These are phyloP conservation scores for Enteromius paludinosus DNA, from an alignment of 2,797 vertebrate species.

Conservation along the genomic window DNA sequence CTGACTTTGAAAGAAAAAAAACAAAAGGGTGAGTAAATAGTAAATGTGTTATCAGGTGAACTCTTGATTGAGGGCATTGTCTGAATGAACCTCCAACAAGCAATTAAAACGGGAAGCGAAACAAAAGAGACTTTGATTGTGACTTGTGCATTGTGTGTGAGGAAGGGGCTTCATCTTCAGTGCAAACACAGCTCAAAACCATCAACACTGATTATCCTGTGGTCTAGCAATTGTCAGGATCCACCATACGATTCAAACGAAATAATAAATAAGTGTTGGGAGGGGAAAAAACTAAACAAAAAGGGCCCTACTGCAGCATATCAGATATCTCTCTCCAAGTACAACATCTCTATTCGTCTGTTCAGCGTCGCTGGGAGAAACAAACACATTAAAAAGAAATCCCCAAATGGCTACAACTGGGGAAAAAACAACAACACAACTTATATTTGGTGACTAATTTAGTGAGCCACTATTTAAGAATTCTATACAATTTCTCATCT, in stretches of 20 bases:
- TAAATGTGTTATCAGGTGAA: neutral
- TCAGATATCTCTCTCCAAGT: conserved; percentile 59
- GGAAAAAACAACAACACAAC: conserved; percentile 54
- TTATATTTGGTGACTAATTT: conserved; percentile 74
- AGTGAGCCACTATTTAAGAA: conserved; percentile 79
- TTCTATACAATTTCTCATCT: conserved; percentile 76
- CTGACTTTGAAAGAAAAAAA: neutral
- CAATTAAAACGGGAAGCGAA: neutral
- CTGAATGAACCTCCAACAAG: neutral
- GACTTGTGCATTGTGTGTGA: conserved; percentile 38
- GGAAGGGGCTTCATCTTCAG: conserved; percentile 54
- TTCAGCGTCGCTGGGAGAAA: conserved; percentile 63
- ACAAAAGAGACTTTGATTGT: conserved; percentile 13
- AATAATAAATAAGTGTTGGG: conserved; percentile 56
- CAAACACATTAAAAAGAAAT: conserved; percentile 48
- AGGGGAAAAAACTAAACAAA: conserved; percentile 51
- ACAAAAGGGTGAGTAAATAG: neutral
- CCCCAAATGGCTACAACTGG: conserved; percentile 57
- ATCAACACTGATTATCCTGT: conserved; percentile 76
- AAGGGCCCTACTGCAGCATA: conserved; percentile 72
- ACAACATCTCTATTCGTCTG: conserved; percentile 61
- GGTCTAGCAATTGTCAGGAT: conserved; percentile 72
- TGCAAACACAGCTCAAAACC: conserved; percentile 63
- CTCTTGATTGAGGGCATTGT: neutral
- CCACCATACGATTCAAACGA: conserved; percentile 67